phyloP scores from a whole-genome alignment of 2,888 invertebrate genomes.

The Cyclophora punctaria region DNA sequence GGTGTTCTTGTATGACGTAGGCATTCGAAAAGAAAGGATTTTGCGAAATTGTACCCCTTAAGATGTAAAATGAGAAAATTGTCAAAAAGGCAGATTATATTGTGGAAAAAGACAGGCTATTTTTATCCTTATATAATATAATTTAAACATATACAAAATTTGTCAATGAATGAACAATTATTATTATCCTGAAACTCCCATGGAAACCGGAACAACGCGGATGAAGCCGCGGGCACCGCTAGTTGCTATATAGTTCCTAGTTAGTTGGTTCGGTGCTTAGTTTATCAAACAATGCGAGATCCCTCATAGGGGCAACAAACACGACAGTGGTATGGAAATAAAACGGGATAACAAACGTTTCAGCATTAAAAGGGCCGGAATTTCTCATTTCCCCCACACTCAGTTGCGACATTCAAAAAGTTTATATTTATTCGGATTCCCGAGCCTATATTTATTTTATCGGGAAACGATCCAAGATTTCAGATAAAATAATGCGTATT shows the following conservation, averaged over 20 bases:
- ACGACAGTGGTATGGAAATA: conserved; percentile 10
- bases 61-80: too few relatives aligned
- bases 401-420: conserved; percentile 13
- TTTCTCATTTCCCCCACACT: conserved; percentile 10
- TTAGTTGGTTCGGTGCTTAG: not conserved
- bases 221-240: not conserved
- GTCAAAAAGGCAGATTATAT: too few relatives aligned
- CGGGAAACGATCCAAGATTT: not conserved
- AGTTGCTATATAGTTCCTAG: too few relatives aligned
- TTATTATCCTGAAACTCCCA: too few relatives aligned
- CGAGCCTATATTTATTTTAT: conserved; percentile 3
- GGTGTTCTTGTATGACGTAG: too few relatives aligned
- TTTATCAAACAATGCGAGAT: conserved; percentile 7
- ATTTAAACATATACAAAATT: too few relatives aligned
- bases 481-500: too few relatives aligned
- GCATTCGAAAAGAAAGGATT: too few relatives aligned
- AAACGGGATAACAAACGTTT: conserved; percentile 11
- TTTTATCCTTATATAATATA: too few relatives aligned
- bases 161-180: too few relatives aligned
- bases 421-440: conserved; percentile 12
- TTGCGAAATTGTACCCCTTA: too few relatives aligned
- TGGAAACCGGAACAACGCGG: not conserved
- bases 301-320: conserved; percentile 14
- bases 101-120: too few relatives aligned
- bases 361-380: conserved; percentile 13